Conservation (phyloP, 2,888 invertebrate genomes). For the Torymus tubicola region DNA sequence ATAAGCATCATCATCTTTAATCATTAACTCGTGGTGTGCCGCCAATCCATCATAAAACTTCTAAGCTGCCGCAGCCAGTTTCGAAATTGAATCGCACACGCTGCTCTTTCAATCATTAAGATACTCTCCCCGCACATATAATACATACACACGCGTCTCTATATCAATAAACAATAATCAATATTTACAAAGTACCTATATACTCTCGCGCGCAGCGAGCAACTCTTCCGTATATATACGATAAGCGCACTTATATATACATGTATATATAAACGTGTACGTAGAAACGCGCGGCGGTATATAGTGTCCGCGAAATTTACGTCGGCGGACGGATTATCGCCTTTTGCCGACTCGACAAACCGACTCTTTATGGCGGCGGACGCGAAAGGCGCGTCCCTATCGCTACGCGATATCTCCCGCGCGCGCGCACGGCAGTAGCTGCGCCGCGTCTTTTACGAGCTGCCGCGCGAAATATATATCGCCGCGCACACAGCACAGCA, state of each 20-base stretch:
- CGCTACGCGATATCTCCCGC: too few species aligned
- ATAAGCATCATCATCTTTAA: too few species aligned
- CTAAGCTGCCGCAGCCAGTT: too few species aligned
- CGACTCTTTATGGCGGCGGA: too few species aligned
- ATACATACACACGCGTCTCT: background rate
- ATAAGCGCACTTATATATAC: constrained; percentile 20
- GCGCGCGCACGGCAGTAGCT: too few species aligned
- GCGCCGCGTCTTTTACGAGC: constrained; percentile 40
- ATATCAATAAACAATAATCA: constrained; percentile 27
- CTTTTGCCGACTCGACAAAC: background rate
- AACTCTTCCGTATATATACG: too few species aligned
- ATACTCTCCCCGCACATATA: too few species aligned
- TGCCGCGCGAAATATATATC: constrained; percentile 15
- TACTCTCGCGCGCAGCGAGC: background rate
- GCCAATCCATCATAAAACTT: too few species aligned
- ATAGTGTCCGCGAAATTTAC: constrained; percentile 36
- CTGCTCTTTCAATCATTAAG: constrained; percentile 14
- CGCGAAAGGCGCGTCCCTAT: too few species aligned
- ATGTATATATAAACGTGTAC: background rate
- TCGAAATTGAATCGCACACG: background rate
- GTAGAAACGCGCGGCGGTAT: background rate
- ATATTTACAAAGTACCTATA: constrained; percentile 38
- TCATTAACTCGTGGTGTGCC: too few species aligned
- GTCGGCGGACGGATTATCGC: constrained; percentile 23
- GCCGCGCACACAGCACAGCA: too few species aligned